These are phyloP conservation scores for Ischnus inquisitorius DNA, from an alignment of 2,888 invertebrate genomes.

Conservation along the genomic window DNA sequence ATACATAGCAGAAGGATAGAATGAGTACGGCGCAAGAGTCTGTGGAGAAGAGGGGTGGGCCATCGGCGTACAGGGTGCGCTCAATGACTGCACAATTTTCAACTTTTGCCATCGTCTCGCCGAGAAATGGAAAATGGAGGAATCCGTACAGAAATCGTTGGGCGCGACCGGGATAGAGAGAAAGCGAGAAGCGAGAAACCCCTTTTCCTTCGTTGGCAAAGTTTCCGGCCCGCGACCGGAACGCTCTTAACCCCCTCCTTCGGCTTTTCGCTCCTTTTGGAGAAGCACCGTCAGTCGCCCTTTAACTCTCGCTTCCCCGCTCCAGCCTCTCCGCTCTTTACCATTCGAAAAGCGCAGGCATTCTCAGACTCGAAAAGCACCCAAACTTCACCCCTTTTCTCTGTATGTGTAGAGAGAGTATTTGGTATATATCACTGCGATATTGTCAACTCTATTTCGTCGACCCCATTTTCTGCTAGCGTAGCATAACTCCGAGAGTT, in stretches of 20 bases:
- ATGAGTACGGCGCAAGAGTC: slow-evolving; percentile 36
- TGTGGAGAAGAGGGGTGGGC: slow-evolving; percentile 71
- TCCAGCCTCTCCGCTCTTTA: slow-evolving; percentile 7
- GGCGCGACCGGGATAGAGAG: slow-evolving; percentile 45
- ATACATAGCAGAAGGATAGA: slow-evolving; percentile 22
- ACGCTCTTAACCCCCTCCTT: slow-evolving; percentile 65
- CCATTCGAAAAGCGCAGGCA: slow-evolving; percentile 20
- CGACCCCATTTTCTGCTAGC: slow-evolving; percentile 39
- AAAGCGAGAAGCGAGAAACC: slow-evolving; percentile 72
- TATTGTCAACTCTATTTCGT: slow-evolving; percentile 50
- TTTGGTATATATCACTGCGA: slow-evolving; percentile 15
- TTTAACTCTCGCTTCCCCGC: slow-evolving; percentile 42
- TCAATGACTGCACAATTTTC: slow-evolving; percentile 80
- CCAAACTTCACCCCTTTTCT: slow-evolving; percentile 43
- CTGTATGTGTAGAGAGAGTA: slow-evolving; percentile 9
- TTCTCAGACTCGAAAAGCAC: slow-evolving; percentile 43
- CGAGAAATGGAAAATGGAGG: slow-evolving; percentile 79
- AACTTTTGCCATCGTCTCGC: slow-evolving; percentile 81
- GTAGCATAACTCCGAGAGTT: slow-evolving; percentile 1
- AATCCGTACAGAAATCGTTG: slow-evolving; percentile 71
- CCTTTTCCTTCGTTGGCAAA: slow-evolving; percentile 78
- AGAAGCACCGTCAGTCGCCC: slow-evolving; percentile 43
- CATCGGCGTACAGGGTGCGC: slow-evolving; percentile 79
- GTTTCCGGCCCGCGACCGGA: slow-evolving; percentile 70
- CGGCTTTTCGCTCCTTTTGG: slow-evolving; percentile 44